A percentile compares a stretch with the other conserved stretches of the same genome.
Evolutionary conservation across 2,797 vertebrate species (phyloP).

Genomic region (Apogon hyalosoma): DNA sequence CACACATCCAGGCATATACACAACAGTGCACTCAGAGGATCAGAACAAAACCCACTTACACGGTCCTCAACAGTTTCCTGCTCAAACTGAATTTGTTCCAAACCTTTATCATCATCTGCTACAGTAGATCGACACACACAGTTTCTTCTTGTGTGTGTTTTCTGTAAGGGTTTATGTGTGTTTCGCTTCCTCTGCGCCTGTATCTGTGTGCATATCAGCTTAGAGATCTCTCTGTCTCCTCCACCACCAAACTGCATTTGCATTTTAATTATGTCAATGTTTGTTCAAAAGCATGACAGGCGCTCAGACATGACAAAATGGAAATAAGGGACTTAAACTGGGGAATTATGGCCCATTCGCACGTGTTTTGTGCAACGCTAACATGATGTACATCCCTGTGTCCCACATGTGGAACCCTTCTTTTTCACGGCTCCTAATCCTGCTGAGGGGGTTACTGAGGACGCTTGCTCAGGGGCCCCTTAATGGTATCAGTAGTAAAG

Average conservation of each 20-base stretch:
- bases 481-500: slow-evolving; percentile 44
- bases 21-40: slow-evolving; percentile 49
- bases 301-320: slow-evolving; percentile 83
- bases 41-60: slow-evolving; percentile 63
- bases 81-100: slow-evolving; percentile 58
- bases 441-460: slow-evolving; percentile 44
- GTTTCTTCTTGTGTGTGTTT: slow-evolving; percentile 47
- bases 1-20: slow-evolving; percentile 36
- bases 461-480: slow-evolving; percentile 50
- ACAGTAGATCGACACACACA: slow-evolving; percentile 8
- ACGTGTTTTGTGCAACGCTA: slow-evolving; percentile 62
- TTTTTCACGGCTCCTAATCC: slow-evolving; percentile 74
- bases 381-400: slow-evolving; percentile 72
- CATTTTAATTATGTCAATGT: slow-evolving; percentile 89
- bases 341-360: slow-evolving; percentile 75
- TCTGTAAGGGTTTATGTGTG: slow-evolving; percentile 42
- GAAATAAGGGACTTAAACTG: slow-evolving; percentile 84
- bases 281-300: slow-evolving; percentile 87
- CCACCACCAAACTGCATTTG: slow-evolving; percentile 82
- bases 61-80: slow-evolving; percentile 51
- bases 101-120: slow-evolving; percentile 58
- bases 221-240: slow-evolving; percentile 77
- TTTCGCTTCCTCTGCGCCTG: slow-evolving; percentile 58
- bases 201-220: slow-evolving; percentile 79
- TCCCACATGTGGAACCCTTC: slow-evolving; percentile 62